Base-by-base conservation (phyloP, 2,888 invertebrate species). In the Perithous albicinctus region DNA sequence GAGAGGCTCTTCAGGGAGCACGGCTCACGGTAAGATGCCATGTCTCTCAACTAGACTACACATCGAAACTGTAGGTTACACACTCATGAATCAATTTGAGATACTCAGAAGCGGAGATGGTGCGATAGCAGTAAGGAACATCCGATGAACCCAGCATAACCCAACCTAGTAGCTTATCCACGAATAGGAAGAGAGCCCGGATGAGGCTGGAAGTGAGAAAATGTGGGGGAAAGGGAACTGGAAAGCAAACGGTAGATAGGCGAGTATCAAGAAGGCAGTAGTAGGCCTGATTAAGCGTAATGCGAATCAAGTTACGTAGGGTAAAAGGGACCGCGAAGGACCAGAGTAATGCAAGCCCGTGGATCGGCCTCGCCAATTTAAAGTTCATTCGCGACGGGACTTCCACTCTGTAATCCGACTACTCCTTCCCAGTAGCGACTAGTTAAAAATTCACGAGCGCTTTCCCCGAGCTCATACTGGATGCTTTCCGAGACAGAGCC, bases 381-480 rank as follows among this genome's bases (percentile, higher is more conserved):
- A 75, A 69, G 48, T 80, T 80, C 67, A 75, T 75, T 80, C 79
- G 29, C 74, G 74, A 23, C 75, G 64, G 75, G 66, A 38, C 15
- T 46, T 67, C 26, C 41, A 75, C 73, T 66, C 69, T 51, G 48
- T 80, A 80, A 80, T 80, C 69, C 79, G 48, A 80, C 69, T 80
- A 43, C 20, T 56, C 51, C 46, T 38, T 64, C 64, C 54, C 61
- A 8, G 18, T 35, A 32, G 61, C 35, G 54, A 64, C 56, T 56
- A 66, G 46, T 80, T 69, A 80, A 63, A 80, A 80, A 75, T 80
- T 80, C 69, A 75, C 12, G 75, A 80, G 26, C 48, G 69, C 63
- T 75, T 35, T 59, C 12, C 59, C 73, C 10, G 51, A 43, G 43
- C 43, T 54, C 64, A 10, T 18, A n/a, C 18, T 32, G 35, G 61